Conservation (phyloP, 2,888 invertebrate genomes). For the Diarsia brunnea region DNA sequence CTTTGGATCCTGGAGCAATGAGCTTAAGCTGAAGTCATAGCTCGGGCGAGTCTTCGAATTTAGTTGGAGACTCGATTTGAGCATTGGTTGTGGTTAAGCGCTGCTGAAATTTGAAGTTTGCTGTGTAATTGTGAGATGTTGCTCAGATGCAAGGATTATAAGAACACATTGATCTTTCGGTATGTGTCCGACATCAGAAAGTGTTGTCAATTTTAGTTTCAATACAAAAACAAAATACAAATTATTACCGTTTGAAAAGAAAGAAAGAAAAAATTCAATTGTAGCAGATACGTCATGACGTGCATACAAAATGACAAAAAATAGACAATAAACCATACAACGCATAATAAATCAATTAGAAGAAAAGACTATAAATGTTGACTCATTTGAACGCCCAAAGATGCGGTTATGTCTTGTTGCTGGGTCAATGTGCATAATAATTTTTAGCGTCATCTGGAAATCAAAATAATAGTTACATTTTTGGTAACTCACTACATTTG, state of each 20-base stretch:
- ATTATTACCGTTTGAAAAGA: too few species aligned
- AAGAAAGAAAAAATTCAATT: too few species aligned
- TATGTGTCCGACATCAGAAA: not conserved
- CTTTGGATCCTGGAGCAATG: conserved; percentile 37
- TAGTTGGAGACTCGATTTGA: conserved; percentile 24
- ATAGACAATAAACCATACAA: too few species aligned
- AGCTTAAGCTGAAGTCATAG: conserved; percentile 28
- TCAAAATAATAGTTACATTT: too few species aligned
- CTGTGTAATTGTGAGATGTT: not conserved
- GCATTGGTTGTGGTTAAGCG: conserved; percentile 9
- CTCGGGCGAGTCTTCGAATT: conserved; percentile 14
- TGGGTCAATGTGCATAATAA: too few species aligned
- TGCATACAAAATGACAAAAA: too few species aligned
- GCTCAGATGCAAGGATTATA: not conserved
- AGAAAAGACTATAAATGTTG: not conserved
- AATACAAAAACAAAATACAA: not conserved
- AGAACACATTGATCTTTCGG: not conserved
- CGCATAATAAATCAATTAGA: too few species aligned
- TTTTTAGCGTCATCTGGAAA: too few species aligned
- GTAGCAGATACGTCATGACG: too few species aligned
- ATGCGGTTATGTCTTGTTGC: not conserved
- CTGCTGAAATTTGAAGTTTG: conserved; percentile 18
- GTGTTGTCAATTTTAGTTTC: not conserved
- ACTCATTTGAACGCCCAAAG: not conserved
- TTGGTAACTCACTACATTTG: too few species aligned